Base-by-base conservation (phyloP, 2,113 vertebrate genomes). In the Salminus brasiliensis region DNA sequence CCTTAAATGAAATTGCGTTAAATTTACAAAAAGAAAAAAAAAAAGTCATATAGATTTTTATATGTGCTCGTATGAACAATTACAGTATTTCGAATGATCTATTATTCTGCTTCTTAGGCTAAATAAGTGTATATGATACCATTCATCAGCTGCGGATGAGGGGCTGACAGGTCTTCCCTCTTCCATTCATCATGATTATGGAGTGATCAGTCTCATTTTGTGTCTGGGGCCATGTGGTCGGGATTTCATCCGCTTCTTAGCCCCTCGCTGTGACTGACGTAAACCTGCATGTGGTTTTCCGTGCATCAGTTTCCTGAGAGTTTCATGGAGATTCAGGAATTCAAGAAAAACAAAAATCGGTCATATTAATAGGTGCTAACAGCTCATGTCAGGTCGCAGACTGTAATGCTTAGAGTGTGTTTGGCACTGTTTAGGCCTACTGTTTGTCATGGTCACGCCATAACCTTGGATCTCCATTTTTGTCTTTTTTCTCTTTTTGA, bases 181-280 rank as follows among this genome's bases (percentile, higher is more conserved):
- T 90, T 87, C 85, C 92, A 93, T 93, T 93, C 88, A 91, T 92
- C 91, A 93, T 92, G 89, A 92, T 92, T 91, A 93, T 81, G 85
- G 81, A 67, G 81, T 75, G 85, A 92, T 92, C 90, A 89, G 87
- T 89, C 90, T 90, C 83, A 76, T 86, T 93, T 90, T 89, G 87
- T 86, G 87, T 89, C 85, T 86, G 47, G 84, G 87, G 87, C 87
- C 87, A 85, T 84, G 84, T 88, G 84, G 85, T 39, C 29, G 55
- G 45, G 29, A 34, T 82, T 68, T 74, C 76, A 75, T 70, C 81
- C 55, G 34, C 52, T 72, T 73, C 52, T 57, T 78, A 15, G 62
- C 62, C 63, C 65, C 70, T 25, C 39, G 7, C 43, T 76, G 39
- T 73, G 82, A 84, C 79, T 81, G 82, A 77, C 69, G 23, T 49